Evolutionary conservation across 2,888 invertebrate species (phyloP).

Genomic region (Helleia helle): DNA sequence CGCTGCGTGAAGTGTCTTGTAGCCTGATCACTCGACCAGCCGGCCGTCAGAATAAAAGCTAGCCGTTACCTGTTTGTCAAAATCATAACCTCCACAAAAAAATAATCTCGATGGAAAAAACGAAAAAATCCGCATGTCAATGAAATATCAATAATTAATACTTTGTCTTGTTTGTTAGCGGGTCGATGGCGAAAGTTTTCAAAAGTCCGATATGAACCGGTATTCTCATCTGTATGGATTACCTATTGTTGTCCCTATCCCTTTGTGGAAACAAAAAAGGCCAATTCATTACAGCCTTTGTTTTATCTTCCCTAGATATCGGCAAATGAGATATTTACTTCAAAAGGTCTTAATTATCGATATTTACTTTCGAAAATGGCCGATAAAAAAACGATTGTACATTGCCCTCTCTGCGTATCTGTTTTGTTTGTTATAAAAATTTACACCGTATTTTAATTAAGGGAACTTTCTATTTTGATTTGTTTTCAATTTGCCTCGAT

Average conservation of each 20-base stretch:
- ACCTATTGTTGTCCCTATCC: conserved; percentile 21
- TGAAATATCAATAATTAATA: too few relatives aligned
- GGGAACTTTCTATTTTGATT: neutral
- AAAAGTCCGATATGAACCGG: conserved; percentile 19
- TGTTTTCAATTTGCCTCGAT: neutral
- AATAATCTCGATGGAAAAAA: too few relatives aligned
- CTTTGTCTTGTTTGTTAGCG: conserved; percentile 2
- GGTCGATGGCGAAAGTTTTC: conserved; percentile 18
- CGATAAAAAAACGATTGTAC: conserved; percentile 6
- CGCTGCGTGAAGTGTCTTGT: too few relatives aligned
- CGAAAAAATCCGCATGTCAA: too few relatives aligned
- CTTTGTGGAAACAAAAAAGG: conserved; percentile 20
- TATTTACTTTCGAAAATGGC: conserved; percentile 13
- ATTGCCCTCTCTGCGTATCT: neutral
- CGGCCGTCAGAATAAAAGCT: too few relatives aligned
- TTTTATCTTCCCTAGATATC: conserved; percentile 18
- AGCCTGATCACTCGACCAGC: too few relatives aligned
- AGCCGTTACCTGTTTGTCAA: too few relatives aligned
- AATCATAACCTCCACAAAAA: too few relatives aligned
- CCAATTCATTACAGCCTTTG: conserved; percentile 20
- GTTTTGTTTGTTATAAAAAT: conserved; percentile 10
- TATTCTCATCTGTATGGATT: conserved; percentile 19
- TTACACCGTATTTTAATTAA: conserved; percentile 1
- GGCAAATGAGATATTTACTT: conserved; percentile 19
- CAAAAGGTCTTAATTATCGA: conserved; percentile 16